Evolutionary conservation across 2,888 invertebrate species (phyloP), one percentile per base, ranked within the genome.

Genomic region (Xylota sylvarum): DNA sequence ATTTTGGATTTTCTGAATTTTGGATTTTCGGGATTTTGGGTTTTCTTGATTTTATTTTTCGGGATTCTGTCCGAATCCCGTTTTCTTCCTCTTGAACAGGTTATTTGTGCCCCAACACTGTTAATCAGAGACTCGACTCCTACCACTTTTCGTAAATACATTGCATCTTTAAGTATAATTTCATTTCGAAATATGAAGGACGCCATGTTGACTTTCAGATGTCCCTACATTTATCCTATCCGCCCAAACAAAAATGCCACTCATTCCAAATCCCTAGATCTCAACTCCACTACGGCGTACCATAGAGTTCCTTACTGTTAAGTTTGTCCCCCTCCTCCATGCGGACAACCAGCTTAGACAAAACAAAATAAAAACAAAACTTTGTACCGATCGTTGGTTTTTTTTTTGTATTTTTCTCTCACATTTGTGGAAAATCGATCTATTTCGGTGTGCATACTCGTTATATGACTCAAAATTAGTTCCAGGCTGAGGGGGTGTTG

Each of bases 361-460:
- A 46, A n/a, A 23, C 23, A 6, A 6, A 60, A 19, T 23, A n/a
- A 40, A 55, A 52, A 65, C 73, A 40, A 55, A 52, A 65, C 73
- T 73, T 62, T 62, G 65, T 19, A 62, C 12, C 43, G 43, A 43
- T 43, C 58, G 30, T 48, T 43, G n/a, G n/a, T 67, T 76, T 2
- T 23, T 23, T 23, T 23, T 23, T 64, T 69, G 50, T 72, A 46
- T 52, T 76, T 76, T 78, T 58, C 56, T 67, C 55, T 67, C 86
- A 73, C 58, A 81, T 86, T 80, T 77, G 77, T 56, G 62, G 67
- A 81, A 86, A 86, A 86, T 81, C 81, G 81, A 86, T 86, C 86
- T 72, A 86, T 50, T 81, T 81, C 77, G 73, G 60, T 77, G 65
- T 77, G 81, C 72, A 73, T 60, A 37, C 52, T 74, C 60, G 67